Evolutionary conservation across 2,797 vertebrate species (phyloP), one percentile per base, ranked within the genome.

Genomic region (Miichthys miiuy): DNA sequence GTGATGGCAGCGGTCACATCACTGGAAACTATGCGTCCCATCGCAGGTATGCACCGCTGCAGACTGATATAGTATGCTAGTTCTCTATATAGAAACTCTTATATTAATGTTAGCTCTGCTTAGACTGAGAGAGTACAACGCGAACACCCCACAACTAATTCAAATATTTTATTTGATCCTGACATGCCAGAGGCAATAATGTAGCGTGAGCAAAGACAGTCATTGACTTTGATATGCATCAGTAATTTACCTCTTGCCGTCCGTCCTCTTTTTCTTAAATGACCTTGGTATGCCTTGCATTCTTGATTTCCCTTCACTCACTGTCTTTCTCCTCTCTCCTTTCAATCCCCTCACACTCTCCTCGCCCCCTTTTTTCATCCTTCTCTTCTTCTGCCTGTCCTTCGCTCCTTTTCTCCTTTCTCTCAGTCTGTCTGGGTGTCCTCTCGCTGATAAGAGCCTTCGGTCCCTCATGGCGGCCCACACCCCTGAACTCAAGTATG

Each of bases 401-500:
- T 84, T 67, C 54, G 11, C 82, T 82, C 60, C 72, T 44, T 75
- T 44, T 68, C 66, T 72, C 56, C 72, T 65, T 54, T 51, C 85
- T 84, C 84, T 85, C 97, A 99, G 98, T 97, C 96, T 99, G 93
- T 99, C 98, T 98, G 98, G 98, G 96, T 99, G 98, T 96, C 98
- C 98, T 97, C 97, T 99, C 95, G 98, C 98, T 97, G 98, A 99
- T 97, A 99, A 99, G 96, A 99, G 98, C 95, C 97, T 99, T 94
- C 98, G 98, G 96, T 99, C 98, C 96, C 97, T 99, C 96, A 99
- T 99, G 98, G 98, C 98, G 96, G 97, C 98, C 93, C 97, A 99
- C 95, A 97, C 98, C 96, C 96, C 98, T 96, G 98, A 99, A 96
- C 98, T 99, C 97, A 99, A 99, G 98, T 99, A 99, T 96, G 98